Base-by-base conservation (phyloP, 1,140 invertebrate genomes). In the Zaprionus africanus region DNA sequence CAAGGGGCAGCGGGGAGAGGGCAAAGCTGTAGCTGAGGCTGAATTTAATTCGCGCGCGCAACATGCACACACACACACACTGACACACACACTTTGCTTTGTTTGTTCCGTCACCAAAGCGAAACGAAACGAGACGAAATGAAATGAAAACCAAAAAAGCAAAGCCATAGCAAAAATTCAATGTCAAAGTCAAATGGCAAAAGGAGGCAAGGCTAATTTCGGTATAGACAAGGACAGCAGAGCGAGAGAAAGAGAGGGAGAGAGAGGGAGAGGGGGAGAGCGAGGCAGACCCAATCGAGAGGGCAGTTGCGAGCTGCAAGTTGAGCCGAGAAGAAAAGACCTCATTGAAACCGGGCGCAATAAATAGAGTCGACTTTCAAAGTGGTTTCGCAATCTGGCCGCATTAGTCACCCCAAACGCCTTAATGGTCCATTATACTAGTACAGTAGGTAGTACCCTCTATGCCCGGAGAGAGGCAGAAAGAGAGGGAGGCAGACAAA, bases 71-170 rank as follows among this genome's bases (percentile, higher is more conserved):
- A 58, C 51, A 59, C 54, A 51, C 53, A 57, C 54, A 72, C 54
- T 64, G 15, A 0, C 62, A 56, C 41, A 61, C 61, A 65, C 15
- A 17, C 15, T n/a, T 43, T 43, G 41, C n/a, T n/a, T 60, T 65
- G n/a, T 17, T 46, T 46, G 3, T 73, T 66, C 63, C 75, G 75
- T 77, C 75, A 77, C 66, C 63, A 62, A 73, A 67, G 46, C 69
- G 70, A 71, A 65, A 71, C 54, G 67, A 60, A 65, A 63, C 34
- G 19, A 34, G 46, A 66, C 31, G n/a, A 53, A 58, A 53, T 12
- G 17, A 56, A 63, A 56, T 34, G 36, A 53, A 54, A 63, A 57
- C 38, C 15, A 22, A 69, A 54, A 28, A 53, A 34, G 7, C 38
- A n/a, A 61, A 51, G 36, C 34, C 12, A 34, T 51, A 28, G 31